Evolutionary conservation across 2,888 invertebrate species (phyloP).

Genomic region (Callosobruchus maculatus): DNA sequence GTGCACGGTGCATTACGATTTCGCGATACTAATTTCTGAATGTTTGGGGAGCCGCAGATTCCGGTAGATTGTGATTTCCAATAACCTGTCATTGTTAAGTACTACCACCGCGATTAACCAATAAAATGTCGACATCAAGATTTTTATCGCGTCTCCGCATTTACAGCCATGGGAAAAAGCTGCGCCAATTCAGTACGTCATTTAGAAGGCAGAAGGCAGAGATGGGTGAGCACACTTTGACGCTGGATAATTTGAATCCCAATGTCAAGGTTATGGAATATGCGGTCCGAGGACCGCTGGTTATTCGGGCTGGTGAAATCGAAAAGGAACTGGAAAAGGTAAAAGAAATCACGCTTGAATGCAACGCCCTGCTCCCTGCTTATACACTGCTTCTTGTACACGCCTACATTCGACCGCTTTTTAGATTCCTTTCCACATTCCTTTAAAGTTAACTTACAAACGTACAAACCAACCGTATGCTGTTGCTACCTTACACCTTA

Average conservation of each 20-base stretch:
- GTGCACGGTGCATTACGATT: background rate
- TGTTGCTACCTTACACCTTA: no score
- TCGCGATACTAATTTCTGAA: constrained; percentile 2
- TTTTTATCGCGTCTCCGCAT: constrained; percentile 27
- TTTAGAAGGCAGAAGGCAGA: constrained; percentile 16
- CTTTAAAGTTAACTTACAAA: no score
- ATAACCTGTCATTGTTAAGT: constrained; percentile 4
- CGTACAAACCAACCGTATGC: no score
- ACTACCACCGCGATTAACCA: constrained; percentile 5
- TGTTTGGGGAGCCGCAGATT: constrained; percentile 1
- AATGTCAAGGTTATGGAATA: constrained; percentile 91
- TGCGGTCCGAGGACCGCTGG: constrained; percentile 95
- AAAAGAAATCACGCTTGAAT: constrained; percentile 25
- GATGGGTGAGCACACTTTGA: constrained; percentile 32
- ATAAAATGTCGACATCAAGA: constrained; percentile 20
- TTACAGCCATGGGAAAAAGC: constrained; percentile 18
- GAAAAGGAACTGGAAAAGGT: constrained; percentile 86
- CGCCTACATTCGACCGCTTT: background rate
- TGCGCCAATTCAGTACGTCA: constrained; percentile 24
- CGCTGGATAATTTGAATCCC: constrained; percentile 81
- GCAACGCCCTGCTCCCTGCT: background rate
- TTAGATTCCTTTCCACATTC: background rate
- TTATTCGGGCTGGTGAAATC: constrained; percentile 87
- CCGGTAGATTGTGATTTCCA: background rate
- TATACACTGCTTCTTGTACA: background rate